Evolutionary conservation across 2,113 vertebrate genomes (phyloP).

Genomic region (Semnornis frantzii): DNA sequence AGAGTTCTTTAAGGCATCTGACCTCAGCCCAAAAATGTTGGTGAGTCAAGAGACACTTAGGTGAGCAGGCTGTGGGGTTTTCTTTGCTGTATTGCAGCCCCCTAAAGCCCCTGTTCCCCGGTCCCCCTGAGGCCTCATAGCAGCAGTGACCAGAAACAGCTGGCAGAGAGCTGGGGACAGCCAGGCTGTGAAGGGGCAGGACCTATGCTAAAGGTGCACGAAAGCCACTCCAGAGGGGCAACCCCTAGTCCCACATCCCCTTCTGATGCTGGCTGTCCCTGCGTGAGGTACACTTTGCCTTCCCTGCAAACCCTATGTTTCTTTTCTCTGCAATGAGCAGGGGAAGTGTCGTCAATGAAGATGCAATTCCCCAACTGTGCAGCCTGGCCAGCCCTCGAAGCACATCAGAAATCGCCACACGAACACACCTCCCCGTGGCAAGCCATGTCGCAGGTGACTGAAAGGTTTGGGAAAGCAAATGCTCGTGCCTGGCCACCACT

Average conservation of each 20-base stretch:
- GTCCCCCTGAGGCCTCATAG: neutral
- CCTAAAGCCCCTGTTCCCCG: neutral
- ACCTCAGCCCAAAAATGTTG: neutral
- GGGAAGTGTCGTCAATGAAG: neutral
- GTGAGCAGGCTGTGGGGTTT: neutral
- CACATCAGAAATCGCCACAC: neutral
- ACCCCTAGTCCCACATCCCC: neutral
- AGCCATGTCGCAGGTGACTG: neutral
- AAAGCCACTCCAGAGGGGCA: neutral
- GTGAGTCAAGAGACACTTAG: neutral
- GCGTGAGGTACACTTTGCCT: neutral
- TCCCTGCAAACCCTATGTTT: neutral
- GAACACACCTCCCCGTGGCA: fast-evolving
- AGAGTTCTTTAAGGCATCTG: neutral
- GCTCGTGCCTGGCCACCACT: fast-evolving
- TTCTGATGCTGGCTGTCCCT: fast-evolving
- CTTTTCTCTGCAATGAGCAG: neutral
- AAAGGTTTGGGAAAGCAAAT: neutral
- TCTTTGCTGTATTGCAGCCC: neutral
- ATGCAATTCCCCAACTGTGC: fast-evolving
- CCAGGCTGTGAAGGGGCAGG: neutral
- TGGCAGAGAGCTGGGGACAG: neutral
- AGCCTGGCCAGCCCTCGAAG: neutral
- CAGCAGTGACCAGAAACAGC: fast-evolving
- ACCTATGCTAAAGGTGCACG: neutral